Percentiles rank a stretch among this genome's conserved stretches.
Conservation (phyloP, 2,797 vertebrate species). For the Arctocebus calabarensis region DNA sequence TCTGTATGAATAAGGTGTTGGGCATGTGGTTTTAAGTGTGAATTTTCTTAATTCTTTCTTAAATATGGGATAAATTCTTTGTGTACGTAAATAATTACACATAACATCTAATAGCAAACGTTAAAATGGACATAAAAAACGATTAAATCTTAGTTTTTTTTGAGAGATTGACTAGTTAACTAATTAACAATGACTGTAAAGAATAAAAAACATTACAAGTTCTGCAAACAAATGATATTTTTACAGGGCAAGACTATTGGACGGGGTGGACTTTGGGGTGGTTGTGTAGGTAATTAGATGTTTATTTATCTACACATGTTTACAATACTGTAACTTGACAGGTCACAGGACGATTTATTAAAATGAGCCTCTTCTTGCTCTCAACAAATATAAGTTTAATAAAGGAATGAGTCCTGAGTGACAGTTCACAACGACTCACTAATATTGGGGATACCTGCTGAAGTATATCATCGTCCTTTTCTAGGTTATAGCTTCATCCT, state of each 20-base stretch:
- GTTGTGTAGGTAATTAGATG: not conserved
- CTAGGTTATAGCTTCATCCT: conserved; percentile 62
- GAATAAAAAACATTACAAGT: conserved; percentile 29
- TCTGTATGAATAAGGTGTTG: conserved; percentile 87
- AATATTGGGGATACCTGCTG: conserved; percentile 38
- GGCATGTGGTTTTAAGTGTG: conserved; percentile 85
- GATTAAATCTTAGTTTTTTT: conserved; percentile 60
- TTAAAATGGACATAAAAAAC: conserved; percentile 57
- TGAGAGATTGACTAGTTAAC: conserved; percentile 61
- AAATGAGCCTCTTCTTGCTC: conserved; percentile 4
- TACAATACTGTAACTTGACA: conserved; percentile 60
- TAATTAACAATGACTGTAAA: conserved; percentile 39
- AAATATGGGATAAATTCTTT: conserved; percentile 72
- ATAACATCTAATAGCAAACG: conserved; percentile 40
- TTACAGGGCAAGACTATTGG: not conserved
- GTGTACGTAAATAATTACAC: conserved; percentile 62
- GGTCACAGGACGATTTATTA: conserved; percentile 60
- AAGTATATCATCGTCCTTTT: conserved; percentile 75
- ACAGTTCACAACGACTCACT: not conserved
- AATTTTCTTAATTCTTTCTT: conserved; percentile 71
- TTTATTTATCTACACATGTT: conserved; percentile 32
- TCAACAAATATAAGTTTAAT: not conserved
- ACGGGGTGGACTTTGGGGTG: not conserved
- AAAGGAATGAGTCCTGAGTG: not conserved
- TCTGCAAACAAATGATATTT: conserved; percentile 53